Evolutionary conservation across 2,797 vertebrate species (phyloP).

Genomic region (Enoplosus armatus): DNA sequence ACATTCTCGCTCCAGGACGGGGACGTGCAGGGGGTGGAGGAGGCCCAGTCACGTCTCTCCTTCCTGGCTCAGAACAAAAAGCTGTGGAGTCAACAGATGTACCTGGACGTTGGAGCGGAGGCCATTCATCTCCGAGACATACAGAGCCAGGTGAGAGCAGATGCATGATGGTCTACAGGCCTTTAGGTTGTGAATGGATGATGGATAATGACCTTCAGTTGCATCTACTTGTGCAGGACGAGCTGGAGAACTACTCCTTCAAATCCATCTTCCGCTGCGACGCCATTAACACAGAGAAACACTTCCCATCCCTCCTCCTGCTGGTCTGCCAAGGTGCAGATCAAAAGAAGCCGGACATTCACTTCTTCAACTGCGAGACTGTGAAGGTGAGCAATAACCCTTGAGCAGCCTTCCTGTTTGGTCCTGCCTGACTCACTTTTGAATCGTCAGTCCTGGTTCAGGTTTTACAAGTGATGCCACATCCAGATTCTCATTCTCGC

Average conservation of each 20-base stretch:
- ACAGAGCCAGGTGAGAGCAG: slow-evolving; percentile 74
- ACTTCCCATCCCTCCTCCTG: slow-evolving; percentile 84
- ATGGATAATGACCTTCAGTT: not conserved
- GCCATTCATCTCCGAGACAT: slow-evolving; percentile 74
- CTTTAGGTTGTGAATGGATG: not conserved
- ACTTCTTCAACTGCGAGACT: slow-evolving; percentile 88
- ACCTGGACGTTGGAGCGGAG: slow-evolving; percentile 71
- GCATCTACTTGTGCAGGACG: slow-evolving; percentile 78
- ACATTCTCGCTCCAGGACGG: slow-evolving; percentile 88
- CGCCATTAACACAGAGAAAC: slow-evolving; percentile 74
- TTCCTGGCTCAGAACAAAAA: slow-evolving; percentile 85
- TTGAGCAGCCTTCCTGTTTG: not conserved
- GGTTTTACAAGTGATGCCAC: slow-evolving; percentile 55
- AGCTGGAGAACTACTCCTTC: slow-evolving; percentile 86
- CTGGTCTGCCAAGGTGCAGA: slow-evolving; percentile 85
- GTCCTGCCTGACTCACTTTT: not conserved
- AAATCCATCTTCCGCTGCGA: slow-evolving; percentile 86
- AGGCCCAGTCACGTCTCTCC: slow-evolving; percentile 85
- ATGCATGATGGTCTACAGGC: too few species aligned
- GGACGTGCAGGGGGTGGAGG: slow-evolving; percentile 88
- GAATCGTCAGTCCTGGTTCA: slow-evolving; percentile 17
- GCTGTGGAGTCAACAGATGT: slow-evolving; percentile 90
- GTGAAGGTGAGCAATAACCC: slow-evolving; percentile 59
- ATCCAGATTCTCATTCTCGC: slow-evolving; percentile 38
- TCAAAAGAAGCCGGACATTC: slow-evolving; percentile 86